These are phyloP conservation scores for Galerucella calmariensis DNA, from an alignment of 2,888 invertebrate species.

Conservation along the genomic window DNA sequence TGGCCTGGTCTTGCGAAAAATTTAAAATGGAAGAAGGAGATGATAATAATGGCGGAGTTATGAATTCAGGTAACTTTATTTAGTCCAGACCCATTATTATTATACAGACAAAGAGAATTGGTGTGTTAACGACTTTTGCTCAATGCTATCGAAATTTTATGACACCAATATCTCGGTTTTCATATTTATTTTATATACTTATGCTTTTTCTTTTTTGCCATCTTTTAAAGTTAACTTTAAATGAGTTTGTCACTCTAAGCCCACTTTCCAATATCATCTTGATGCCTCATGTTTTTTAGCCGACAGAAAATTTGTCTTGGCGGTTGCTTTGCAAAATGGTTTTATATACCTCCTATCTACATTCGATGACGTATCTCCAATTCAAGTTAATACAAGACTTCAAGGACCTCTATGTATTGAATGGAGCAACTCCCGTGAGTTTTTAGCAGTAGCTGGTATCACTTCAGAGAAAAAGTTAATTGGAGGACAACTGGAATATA, in stretches of 20 bases:
- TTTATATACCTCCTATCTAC: conserved; percentile 88
- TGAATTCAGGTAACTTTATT: conserved; percentile 62
- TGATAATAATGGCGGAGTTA: conserved; percentile 73
- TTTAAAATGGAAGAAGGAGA: conserved; percentile 97
- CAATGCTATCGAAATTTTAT: too few species aligned
- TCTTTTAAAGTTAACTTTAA: too few species aligned
- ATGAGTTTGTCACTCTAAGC: too few species aligned
- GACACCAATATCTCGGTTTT: too few species aligned
- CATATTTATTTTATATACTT: too few species aligned
- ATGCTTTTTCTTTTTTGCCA: too few species aligned
- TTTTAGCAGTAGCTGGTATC: conserved; percentile 90
- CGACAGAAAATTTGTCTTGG: conserved; percentile 80
- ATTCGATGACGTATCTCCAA: conserved; percentile 93
- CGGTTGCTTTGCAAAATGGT: conserved; percentile 91
- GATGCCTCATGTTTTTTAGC: conserved; percentile 49
- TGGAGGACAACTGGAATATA: conserved; percentile 69
- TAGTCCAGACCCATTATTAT: too few species aligned
- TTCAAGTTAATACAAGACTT: conserved; percentile 84
- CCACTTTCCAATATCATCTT: too few species aligned
- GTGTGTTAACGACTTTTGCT: too few species aligned
- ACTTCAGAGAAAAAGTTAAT: conserved; percentile 65
- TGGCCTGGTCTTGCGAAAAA: conserved; percentile 98
- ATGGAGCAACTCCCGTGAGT: conserved; percentile 95
- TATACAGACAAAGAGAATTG: too few species aligned
- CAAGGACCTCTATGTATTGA: conserved; percentile 88